These are phyloP conservation scores for Isichthys henryi DNA, from an alignment of 2,113 vertebrate genomes.

Conservation along the genomic window DNA sequence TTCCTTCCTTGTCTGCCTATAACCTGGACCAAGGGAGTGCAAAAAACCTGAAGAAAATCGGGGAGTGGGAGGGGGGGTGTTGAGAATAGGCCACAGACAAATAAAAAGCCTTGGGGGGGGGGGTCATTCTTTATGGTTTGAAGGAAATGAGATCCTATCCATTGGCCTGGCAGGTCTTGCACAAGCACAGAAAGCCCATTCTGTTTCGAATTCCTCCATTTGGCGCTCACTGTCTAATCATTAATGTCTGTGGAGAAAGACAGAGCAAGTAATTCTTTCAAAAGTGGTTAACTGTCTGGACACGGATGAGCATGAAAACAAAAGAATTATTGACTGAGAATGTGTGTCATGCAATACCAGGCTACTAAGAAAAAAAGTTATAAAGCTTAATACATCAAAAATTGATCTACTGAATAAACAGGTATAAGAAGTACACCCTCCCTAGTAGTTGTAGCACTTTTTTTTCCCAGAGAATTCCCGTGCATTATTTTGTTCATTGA, in stretches of 20 bases:
- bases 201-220: constrained; percentile 37
- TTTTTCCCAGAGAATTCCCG: neutral
- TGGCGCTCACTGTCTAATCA: neutral
- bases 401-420: neutral
- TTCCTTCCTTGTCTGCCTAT: constrained; percentile 29
- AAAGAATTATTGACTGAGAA: neutral
- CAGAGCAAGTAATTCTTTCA: neutral
- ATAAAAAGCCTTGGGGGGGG: constrained; percentile 8
- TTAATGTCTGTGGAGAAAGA: constrained; percentile 17
- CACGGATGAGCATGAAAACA: neutral
- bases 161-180: constrained; percentile 33
- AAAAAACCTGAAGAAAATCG: neutral
- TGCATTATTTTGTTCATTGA: constrained; percentile 25
- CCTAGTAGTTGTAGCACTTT: neutral
- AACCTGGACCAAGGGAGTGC: constrained; percentile 8
- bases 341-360: neutral
- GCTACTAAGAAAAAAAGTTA: neutral
- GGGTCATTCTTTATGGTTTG: constrained; percentile 34
- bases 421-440: neutral
- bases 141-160: constrained; percentile 40
- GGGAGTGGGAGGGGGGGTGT: neutral
- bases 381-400: neutral
- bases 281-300: constrained; percentile 16
- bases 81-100: neutral
- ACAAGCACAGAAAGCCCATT: constrained; percentile 33